Percentiles rank a stretch among this genome's conserved stretches.
These are phyloP conservation scores for Pyrocephalus nanus DNA, from an alignment of 2,797 vertebrate genomes.

Conservation along the genomic window DNA sequence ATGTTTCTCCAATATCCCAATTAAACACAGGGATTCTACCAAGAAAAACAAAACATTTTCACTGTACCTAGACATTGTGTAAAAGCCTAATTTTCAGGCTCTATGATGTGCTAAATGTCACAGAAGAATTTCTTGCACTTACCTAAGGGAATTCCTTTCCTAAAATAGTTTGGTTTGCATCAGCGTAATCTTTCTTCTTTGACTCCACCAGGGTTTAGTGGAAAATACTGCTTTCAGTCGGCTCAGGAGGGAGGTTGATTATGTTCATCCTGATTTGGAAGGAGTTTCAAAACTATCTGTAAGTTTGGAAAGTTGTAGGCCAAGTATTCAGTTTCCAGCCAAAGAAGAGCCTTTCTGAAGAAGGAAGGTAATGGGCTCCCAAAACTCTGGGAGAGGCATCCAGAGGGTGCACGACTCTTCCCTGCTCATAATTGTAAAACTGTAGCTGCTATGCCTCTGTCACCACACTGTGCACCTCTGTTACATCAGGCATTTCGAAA, in stretches of 20 bases:
- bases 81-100: not conserved
- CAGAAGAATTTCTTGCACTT: not conserved
- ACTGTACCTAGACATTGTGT: not conserved
- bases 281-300: not conserved
- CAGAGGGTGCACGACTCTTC: not conserved
- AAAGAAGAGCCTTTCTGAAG: not conserved
- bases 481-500: not conserved
- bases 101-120: not conserved
- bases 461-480: accelerated
- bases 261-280: not conserved
- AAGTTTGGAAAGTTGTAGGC: not conserved
- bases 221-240: not conserved
- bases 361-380: not conserved
- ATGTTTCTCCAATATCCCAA: constrained; percentile 30
- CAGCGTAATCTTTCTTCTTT: not conserved
- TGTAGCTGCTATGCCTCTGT: not conserved
- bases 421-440: not conserved
- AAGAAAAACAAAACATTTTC: not conserved
- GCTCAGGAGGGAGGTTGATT: not conserved
- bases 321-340: not conserved
- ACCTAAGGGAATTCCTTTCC: not conserved
- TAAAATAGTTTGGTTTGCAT: not conserved
- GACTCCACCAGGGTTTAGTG: not conserved
- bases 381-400: not conserved
- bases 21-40: not conserved